Evolutionary conservation across 1,140 invertebrate species (phyloP).

Genomic region (Marisa cornuarietis): DNA sequence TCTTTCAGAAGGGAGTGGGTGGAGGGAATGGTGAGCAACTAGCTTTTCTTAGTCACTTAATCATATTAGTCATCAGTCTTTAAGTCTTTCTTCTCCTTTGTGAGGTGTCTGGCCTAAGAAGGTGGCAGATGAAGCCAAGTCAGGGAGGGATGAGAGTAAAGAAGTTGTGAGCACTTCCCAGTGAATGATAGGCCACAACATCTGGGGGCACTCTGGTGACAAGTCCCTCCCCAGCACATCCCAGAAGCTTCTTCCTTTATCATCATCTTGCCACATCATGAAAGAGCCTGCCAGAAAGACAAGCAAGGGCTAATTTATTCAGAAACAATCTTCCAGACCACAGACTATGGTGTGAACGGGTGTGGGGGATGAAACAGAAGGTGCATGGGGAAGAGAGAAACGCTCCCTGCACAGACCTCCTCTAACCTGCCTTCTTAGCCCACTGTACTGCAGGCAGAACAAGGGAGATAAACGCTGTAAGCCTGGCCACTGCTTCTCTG

Average conservation of each 20-base stretch:
- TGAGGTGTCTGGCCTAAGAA: slow-evolving; percentile 1
- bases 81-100: slow-evolving; percentile 15
- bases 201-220: not conserved
- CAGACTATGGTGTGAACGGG: too few relatives aligned
- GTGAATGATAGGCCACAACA: slow-evolving; percentile 1
- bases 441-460: too few relatives aligned
- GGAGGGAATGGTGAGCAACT: slow-evolving; percentile 4
- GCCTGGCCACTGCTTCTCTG: too few relatives aligned
- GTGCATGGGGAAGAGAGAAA: too few relatives aligned
- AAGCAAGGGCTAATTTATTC: slow-evolving; percentile 6
- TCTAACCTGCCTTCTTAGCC: too few relatives aligned
- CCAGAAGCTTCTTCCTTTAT: not conserved
- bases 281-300: not conserved
- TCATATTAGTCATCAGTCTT: slow-evolving; percentile 17
- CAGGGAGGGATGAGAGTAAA: not conserved
- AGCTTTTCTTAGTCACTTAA: slow-evolving; percentile 24
- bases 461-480: too few relatives aligned
- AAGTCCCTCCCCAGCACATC: not conserved
- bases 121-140: slow-evolving; percentile 16
- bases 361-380: too few relatives aligned
- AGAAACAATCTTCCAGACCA: not conserved
- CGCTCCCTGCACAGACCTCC: too few relatives aligned
- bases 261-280: not conserved
- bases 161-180: not conserved
- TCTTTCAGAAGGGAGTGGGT: too few relatives aligned